These are phyloP conservation scores for Daktulosphaira vitifoliae DNA, from an alignment of 1,140 invertebrate species.

Conservation along the genomic window DNA sequence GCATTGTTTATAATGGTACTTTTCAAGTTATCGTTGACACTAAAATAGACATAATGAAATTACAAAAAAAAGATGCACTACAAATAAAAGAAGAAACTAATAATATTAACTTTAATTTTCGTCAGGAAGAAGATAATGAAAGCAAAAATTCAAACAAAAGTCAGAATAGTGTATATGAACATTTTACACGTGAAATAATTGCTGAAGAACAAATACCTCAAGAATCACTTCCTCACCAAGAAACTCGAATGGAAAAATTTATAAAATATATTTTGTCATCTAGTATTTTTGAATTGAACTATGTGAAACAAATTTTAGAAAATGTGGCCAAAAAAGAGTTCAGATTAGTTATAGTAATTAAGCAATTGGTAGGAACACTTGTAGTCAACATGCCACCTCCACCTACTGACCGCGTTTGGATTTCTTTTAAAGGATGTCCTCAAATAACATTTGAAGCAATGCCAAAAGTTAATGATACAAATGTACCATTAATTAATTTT, in stretches of 20 bases:
- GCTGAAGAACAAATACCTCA: constrained; percentile 24
- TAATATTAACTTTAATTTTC: constrained; percentile 40
- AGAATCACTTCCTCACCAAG: neutral
- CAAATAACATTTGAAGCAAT: constrained; percentile 32
- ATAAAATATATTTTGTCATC: constrained; percentile 7
- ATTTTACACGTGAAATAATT: constrained; percentile 10
- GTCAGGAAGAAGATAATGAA: constrained; percentile 85
- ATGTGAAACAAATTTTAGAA: constrained; percentile 70
- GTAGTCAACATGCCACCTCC: constrained; percentile 88
- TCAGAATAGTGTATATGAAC: constrained; percentile 8
- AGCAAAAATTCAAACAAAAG: constrained; percentile 84
- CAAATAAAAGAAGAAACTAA: constrained; percentile 20
- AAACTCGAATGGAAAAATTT: neutral
- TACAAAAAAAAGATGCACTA: constrained; percentile 43
- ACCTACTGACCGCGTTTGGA: constrained; percentile 76
- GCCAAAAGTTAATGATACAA: constrained; percentile 16
- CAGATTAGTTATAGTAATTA: constrained; percentile 77
- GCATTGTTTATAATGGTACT: constrained; percentile 80
- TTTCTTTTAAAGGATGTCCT: constrained; percentile 22
- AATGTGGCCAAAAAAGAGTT: constrained; percentile 88
- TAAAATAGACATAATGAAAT: constrained; percentile 86
- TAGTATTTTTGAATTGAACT: constrained; percentile 57
- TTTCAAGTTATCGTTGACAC: constrained; percentile 88
- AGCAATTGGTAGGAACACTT: constrained; percentile 69
- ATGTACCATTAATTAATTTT: constrained; percentile 24